phyloP scores from a whole-genome alignment of 2,797 vertebrate species.

The Saxicola maurus region DNA sequence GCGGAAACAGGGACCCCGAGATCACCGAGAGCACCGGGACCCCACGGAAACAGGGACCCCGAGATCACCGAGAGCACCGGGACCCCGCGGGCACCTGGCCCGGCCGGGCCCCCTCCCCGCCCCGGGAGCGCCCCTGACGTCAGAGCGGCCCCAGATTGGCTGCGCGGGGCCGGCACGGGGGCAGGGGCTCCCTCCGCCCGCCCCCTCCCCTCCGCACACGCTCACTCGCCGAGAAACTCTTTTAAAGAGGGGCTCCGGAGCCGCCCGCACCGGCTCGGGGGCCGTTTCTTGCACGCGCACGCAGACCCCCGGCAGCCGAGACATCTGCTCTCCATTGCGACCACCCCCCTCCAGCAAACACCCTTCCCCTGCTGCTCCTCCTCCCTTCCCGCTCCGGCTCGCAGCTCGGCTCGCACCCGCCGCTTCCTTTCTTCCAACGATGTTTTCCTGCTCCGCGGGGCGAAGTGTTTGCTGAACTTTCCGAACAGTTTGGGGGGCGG shows the following conservation, averaged over 20 bases:
- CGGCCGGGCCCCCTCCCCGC: not conserved
- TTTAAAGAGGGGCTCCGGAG: slow-evolving; percentile 22
- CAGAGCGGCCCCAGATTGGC: slow-evolving; percentile 85
- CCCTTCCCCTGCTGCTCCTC: slow-evolving; percentile 35
- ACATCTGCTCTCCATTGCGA: slow-evolving; percentile 58
- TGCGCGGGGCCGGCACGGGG: slow-evolving; percentile 72
- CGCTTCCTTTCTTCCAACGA: slow-evolving; percentile 24
- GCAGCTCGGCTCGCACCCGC: slow-evolving; percentile 12
- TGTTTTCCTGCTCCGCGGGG: slow-evolving; percentile 22
- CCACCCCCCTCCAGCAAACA: not conserved
- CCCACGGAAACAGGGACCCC: not conserved
- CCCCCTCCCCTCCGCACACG: not conserved
- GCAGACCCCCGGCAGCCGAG: slow-evolving; percentile 34
- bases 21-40: too few relatives aligned
- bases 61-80: too few relatives aligned
- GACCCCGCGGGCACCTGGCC: not conserved
- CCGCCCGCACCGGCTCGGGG: not conserved
- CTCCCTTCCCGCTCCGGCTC: slow-evolving; percentile 5
- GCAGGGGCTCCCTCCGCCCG: slow-evolving; percentile 1
- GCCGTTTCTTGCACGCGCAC: not conserved
- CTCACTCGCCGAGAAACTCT: slow-evolving; percentile 58
- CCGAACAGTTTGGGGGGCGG: not conserved
- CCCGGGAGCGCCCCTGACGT: slow-evolving; percentile 79
- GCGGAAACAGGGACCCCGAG: not conserved
- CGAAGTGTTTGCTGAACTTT: slow-evolving; percentile 36